phyloP scores from a whole-genome alignment of 2,797 vertebrate genomes.

The Halcyon leucocephala region DNA sequence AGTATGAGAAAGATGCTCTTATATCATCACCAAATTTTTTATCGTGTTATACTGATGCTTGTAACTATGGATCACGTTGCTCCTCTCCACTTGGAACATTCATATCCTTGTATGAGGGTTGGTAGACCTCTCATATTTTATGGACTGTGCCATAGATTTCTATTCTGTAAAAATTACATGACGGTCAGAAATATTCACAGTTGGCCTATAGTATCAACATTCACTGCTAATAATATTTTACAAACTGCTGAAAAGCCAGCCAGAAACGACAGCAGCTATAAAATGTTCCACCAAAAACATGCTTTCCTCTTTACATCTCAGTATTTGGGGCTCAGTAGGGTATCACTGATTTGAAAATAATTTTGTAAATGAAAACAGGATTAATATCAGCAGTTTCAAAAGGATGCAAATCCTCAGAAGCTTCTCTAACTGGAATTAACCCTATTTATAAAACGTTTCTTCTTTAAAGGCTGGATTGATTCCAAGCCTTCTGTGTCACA shows the following conservation, averaged over 20 bases:
- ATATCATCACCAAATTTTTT: neutral
- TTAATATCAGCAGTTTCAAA: neutral
- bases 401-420: neutral
- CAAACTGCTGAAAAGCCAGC: neutral
- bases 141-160: neutral
- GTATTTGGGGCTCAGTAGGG: neutral
- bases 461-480: neutral
- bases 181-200: neutral
- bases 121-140: neutral
- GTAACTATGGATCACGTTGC: neutral
- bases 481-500: neutral
- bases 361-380: slow-evolving; percentile 8
- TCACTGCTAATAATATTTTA: neutral
- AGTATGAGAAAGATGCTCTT: neutral
- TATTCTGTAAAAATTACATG: neutral
- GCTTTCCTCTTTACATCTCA: neutral
- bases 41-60: neutral
- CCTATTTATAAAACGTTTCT: neutral
- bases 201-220: neutral
- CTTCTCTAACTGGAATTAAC: slow-evolving; percentile 8
- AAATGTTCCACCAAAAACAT: neutral
- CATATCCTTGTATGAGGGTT: neutral
- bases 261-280: neutral
- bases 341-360: neutral
- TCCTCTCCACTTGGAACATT: neutral